These are phyloP conservation scores for Operophtera brumata DNA, from an alignment of 2,888 invertebrate genomes.

Conservation along the genomic window DNA sequence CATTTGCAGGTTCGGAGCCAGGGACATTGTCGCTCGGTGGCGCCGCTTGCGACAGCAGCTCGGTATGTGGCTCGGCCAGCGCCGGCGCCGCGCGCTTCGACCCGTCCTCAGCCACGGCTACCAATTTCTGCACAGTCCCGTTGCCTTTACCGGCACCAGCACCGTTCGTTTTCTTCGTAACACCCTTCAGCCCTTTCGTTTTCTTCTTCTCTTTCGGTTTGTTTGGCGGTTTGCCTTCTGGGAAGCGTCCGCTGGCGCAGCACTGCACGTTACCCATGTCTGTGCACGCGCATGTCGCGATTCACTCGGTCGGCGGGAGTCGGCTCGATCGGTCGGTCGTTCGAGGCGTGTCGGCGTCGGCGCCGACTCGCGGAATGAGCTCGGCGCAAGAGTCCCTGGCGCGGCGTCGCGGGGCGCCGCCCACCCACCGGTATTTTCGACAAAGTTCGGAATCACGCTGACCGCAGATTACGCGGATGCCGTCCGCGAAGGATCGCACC, in stretches of 20 bases:
- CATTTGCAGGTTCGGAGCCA: conserved; percentile 34
- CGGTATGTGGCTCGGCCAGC: conserved; percentile 57
- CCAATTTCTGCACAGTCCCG: conserved; percentile 58
- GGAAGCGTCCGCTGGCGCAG: conserved; percentile 76
- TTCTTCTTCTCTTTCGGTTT: conserved; percentile 64
- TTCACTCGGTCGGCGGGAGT: conserved; percentile 69
- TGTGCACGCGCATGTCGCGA: conserved; percentile 75
- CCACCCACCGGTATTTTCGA: conserved; percentile 74
- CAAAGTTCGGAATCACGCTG: conserved; percentile 69
- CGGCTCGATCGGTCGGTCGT: conserved; percentile 77
- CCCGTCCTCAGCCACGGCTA: conserved; percentile 65
- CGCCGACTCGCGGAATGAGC: conserved; percentile 77
- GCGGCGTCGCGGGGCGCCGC: conserved; percentile 64
- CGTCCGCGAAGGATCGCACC: conserved; percentile 78
- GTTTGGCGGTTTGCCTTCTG: conserved; percentile 62
- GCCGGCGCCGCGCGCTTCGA: conserved; percentile 61
- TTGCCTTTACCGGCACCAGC: conserved; percentile 60
- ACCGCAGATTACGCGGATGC: conserved; percentile 78
- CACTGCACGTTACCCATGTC: conserved; percentile 80
- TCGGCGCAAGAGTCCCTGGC: conserved; percentile 59
- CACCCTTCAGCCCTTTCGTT: conserved; percentile 48
- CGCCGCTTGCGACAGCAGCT: conserved; percentile 51
- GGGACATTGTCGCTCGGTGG: conserved; percentile 42
- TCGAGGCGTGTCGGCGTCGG: conserved; percentile 79
- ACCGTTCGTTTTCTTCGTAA: conserved; percentile 65